These are phyloP conservation scores for Nesogale talazaci DNA, from an alignment of 2,113 vertebrate species.

Conservation along the genomic window DNA sequence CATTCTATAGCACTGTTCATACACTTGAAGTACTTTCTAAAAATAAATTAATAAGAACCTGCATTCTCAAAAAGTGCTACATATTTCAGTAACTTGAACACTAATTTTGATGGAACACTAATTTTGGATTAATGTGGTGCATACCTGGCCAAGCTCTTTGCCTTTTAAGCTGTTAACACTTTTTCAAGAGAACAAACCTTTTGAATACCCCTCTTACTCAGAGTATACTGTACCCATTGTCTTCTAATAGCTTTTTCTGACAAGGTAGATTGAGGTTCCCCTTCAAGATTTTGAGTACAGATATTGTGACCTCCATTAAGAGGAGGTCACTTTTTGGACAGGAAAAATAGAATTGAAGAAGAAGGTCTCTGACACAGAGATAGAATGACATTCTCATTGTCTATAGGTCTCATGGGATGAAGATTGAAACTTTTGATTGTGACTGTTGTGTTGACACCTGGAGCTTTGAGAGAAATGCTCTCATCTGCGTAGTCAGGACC, in stretches of 20 bases:
- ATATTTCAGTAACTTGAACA: neutral
- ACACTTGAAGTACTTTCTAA: neutral
- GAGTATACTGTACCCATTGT: rapidly evolving
- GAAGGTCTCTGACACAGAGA: neutral
- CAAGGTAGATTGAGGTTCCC: neutral
- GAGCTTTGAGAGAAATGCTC: neutral
- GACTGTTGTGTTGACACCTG: neutral
- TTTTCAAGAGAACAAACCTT: neutral
- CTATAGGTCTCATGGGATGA: rapidly evolving
- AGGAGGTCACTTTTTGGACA: neutral
- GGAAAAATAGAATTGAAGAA: neutral
- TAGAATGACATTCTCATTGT: neutral
- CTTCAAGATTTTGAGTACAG: neutral
- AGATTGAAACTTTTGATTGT: neutral
- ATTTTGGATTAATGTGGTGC: neutral
- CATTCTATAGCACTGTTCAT: neutral
- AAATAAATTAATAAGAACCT: slow-evolving; percentile 22
- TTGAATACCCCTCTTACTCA: neutral
- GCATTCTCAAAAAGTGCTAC: neutral
- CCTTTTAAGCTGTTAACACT: neutral
- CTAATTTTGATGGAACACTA: neutral
- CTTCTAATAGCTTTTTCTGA: neutral
- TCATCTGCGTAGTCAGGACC: neutral
- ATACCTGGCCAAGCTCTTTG: neutral
- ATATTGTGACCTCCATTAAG: neutral